These are phyloP conservation scores for Nematopogon swammerdamellus DNA, from an alignment of 2,888 invertebrate species.

Conservation along the genomic window DNA sequence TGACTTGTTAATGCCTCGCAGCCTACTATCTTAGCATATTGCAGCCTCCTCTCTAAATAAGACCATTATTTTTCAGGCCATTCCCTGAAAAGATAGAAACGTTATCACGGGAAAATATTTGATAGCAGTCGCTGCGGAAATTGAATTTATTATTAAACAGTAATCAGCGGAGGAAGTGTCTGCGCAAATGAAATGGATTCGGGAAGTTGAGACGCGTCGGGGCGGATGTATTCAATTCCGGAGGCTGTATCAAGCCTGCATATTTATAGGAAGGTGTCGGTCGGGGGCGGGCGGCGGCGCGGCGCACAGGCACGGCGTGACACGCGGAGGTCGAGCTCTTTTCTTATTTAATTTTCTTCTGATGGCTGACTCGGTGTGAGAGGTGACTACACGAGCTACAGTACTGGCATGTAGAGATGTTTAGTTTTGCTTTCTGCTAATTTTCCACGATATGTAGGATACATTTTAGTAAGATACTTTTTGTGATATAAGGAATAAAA, in stretches of 20 bases:
- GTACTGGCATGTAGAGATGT: too few species aligned
- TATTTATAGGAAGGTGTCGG: neutral
- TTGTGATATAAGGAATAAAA: too few species aligned
- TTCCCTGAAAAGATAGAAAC: constrained; percentile 28
- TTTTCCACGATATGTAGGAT: too few species aligned
- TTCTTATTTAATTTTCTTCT: too few species aligned
- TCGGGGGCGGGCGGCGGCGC: too few species aligned
- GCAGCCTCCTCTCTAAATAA: constrained; percentile 45
- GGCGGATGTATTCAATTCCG: neutral
- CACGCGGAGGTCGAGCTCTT: too few species aligned
- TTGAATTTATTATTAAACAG: constrained; percentile 49
- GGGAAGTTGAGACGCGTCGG: neutral
- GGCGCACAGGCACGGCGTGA: too few species aligned
- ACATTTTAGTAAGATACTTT: too few species aligned
- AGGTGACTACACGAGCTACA: too few species aligned
- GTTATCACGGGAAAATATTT: constrained; percentile 44
- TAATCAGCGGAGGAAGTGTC: constrained; percentile 4
- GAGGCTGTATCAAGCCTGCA: neutral
- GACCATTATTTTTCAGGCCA: constrained; percentile 31
- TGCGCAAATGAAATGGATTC: constrained; percentile 1
- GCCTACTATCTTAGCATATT: constrained; percentile 57
- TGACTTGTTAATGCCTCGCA: constrained; percentile 51
- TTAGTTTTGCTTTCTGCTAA: too few species aligned
- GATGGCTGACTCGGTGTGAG: too few species aligned
- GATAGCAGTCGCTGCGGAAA: constrained; percentile 35